These are phyloP conservation scores for Coptotermes formosanus DNA, from an alignment of 1,140 invertebrate species.

Conservation along the genomic window DNA sequence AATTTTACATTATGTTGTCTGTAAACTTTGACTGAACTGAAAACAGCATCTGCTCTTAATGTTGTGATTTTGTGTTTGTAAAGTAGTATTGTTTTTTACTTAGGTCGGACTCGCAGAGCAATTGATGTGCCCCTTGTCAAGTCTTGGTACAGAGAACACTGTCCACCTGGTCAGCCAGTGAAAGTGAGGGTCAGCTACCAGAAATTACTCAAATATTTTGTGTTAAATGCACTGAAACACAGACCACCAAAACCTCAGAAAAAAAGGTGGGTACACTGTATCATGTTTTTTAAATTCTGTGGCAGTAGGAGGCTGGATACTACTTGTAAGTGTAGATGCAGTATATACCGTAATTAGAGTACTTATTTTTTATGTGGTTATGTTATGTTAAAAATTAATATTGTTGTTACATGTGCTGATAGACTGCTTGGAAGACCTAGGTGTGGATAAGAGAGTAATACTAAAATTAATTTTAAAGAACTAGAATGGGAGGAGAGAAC, in stretches of 20 bases:
- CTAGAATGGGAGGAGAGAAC: too few relatives aligned
- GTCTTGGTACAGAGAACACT: constrained; percentile 97
- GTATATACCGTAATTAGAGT: too few relatives aligned
- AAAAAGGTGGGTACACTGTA: constrained; percentile 67
- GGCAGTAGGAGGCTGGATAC: too few relatives aligned
- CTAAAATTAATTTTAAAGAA: too few relatives aligned
- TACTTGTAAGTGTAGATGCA: too few relatives aligned
- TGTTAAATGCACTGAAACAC: constrained; percentile 96
- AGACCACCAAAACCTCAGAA: constrained; percentile 97
- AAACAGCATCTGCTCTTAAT: neutral
- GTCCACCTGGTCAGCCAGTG: constrained; percentile 96
- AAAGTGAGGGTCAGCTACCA: constrained; percentile 99
- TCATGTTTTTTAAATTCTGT: neutral
- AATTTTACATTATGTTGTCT: neutral
- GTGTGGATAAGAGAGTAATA: too few relatives aligned
- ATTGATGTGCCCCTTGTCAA: constrained; percentile 98
- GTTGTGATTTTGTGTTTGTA: neutral
- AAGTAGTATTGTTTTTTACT: constrained; percentile 14
- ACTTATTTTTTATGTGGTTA: too few relatives aligned
- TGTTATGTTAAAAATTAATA: too few relatives aligned
- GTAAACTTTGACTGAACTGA: too few relatives aligned
- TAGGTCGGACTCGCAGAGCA: constrained; percentile 78
- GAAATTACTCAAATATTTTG: constrained; percentile 97
- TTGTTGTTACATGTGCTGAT: too few relatives aligned
- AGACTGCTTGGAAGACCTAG: too few relatives aligned